These are phyloP conservation scores for Thysanoteuthis rhombus DNA, from an alignment of 2,888 invertebrate species.

Conservation along the genomic window DNA sequence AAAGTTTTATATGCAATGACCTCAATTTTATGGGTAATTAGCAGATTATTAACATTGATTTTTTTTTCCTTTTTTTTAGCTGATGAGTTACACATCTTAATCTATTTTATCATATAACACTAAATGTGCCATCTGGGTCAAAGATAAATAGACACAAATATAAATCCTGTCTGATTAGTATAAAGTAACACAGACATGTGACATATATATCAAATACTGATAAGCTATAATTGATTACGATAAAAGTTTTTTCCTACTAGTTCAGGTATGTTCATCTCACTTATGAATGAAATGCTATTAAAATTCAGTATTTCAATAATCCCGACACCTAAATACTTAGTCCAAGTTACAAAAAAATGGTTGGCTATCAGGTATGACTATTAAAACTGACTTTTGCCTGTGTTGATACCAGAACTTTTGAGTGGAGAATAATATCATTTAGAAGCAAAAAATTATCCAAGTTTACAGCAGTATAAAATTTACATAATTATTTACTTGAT, in stretches of 20 bases:
- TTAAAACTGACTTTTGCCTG: too few species aligned
- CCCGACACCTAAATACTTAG: too few species aligned
- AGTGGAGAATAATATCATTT: too few species aligned
- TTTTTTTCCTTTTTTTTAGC: neutral
- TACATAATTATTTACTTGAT: too few species aligned
- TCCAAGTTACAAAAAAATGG: too few species aligned
- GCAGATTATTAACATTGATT: neutral
- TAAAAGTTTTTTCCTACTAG: neutral
- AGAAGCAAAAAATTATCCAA: too few species aligned
- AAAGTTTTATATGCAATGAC: neutral
- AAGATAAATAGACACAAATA: neutral
- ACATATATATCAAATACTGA: neutral
- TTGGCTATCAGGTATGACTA: too few species aligned
- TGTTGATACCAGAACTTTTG: too few species aligned
- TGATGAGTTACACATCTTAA: neutral
- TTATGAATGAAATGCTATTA: too few species aligned
- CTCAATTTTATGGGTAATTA: neutral
- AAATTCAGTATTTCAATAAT: too few species aligned
- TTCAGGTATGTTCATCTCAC: too few species aligned
- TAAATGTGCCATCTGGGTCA: neutral
- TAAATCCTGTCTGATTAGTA: neutral
- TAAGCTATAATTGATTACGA: neutral
- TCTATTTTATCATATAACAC: neutral
- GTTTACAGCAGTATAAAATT: too few species aligned
- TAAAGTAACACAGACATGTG: neutral